Base-by-base conservation (phyloP, 2,888 invertebrate genomes). In the Lithophane ornitopus region DNA sequence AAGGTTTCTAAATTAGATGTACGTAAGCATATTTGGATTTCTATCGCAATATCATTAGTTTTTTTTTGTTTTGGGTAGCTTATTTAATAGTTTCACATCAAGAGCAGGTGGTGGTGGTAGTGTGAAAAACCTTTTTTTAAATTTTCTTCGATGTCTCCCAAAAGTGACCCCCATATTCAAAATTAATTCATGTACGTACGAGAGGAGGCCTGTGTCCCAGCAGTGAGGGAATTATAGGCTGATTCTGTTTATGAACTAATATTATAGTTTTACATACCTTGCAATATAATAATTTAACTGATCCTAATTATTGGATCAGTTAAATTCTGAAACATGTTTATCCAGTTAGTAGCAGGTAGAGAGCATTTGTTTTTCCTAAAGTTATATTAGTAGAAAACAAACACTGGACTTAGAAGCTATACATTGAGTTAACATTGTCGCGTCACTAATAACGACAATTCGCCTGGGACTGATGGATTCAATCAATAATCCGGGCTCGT, bases 401-500 rank as follows among this genome's bases (percentile, higher is more conserved):
- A 62, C 16, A 44, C 19, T 39, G 34, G 19, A 46, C 44, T 41
- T 19, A 58, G 49, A 34, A 54, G 52, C 54, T 70, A 56, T 19
- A 34, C n/a, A 11, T 49, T 41, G 59, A 49, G n/a, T n/a, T 65
- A 49, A 82, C 65, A 78, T 67, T 78, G 76, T 71, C 78, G 58
- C 73, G 78, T 85, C 80, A 85, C 86, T 88, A 89, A 90, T 91
- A 89, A 88, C 87, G 83, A 89, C 89, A 89, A 91, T 88, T 82
- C 93, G 75, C 92, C 52, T 74, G 89, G 89, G 93, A 90, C 85
- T 86, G 86, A 86, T 86, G 89, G 88, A 91, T 91, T 91, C 91
- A 93, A 93, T 93, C 93, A 93, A 93, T 93, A 92, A 90, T 88
- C 89, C 90, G 83, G 84, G 89, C 91, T 92, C 91, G 92, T 93